Evolutionary conservation across 2,113 vertebrate species (phyloP).

Genomic region (Atractosteus spatula): DNA sequence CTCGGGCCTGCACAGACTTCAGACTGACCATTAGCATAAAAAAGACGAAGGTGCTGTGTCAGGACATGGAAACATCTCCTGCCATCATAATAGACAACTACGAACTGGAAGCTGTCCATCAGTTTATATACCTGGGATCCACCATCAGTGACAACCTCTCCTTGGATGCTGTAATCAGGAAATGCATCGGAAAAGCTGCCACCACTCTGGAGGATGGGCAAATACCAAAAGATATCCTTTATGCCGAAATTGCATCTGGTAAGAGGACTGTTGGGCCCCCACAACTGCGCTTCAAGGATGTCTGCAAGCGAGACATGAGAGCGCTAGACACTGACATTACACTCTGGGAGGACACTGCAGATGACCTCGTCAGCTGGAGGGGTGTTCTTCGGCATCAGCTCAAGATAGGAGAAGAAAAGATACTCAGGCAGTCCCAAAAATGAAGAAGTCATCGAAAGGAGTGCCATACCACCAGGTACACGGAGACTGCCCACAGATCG

Average conservation of each 20-base stretch:
- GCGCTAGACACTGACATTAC: no score
- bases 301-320: background rate
- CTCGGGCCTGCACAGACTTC: background rate
- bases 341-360: no score
- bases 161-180: background rate
- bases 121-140: conserved; percentile 11
- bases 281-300: background rate
- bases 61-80: background rate
- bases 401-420: no score
- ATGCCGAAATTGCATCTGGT: background rate
- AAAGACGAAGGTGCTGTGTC: background rate
- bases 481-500: no score
- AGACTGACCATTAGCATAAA: conserved; percentile 5
- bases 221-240: conserved; percentile 4
- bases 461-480: no score
- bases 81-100: conserved; percentile 5
- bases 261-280: background rate
- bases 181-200: background rate
- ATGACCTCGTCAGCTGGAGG: no score
- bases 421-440: no score
- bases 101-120: conserved; percentile 5
- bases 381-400: no score
- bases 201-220: background rate
- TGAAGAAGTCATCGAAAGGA: no score
- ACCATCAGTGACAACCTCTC: background rate